Conservation (phyloP, 2,797 vertebrate genomes). For the Enteromius radiatus region DNA sequence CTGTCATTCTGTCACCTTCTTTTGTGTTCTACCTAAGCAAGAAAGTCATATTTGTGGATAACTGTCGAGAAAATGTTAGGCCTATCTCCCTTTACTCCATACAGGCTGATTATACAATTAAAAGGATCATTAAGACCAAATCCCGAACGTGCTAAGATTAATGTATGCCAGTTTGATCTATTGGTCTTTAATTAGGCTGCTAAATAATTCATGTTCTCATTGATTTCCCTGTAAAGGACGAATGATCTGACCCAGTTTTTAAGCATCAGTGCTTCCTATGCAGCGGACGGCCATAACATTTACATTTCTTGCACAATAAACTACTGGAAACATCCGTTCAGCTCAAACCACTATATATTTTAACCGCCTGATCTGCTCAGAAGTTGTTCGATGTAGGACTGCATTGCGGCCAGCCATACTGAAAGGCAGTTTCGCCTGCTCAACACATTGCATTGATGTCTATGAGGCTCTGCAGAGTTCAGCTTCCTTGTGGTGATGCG, state of each 20-base stretch:
- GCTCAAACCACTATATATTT: neutral
- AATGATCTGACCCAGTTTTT: conserved; percentile 56
- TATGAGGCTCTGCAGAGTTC: conserved; percentile 21
- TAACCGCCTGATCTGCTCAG: neutral
- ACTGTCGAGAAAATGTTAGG: neutral
- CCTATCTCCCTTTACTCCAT: neutral
- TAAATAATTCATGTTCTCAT: conserved; percentile 68
- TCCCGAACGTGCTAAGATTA: conserved; percentile 35
- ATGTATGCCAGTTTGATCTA: conserved; percentile 56
- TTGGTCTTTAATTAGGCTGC: conserved; percentile 60
- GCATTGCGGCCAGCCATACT: conserved; percentile 35
- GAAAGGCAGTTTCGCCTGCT: conserved; percentile 36
- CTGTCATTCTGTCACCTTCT: neutral
- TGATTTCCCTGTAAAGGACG: conserved; percentile 51
- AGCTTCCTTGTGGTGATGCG: conserved; percentile 25
- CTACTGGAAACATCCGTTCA: neutral
- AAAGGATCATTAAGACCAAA: conserved; percentile 10
- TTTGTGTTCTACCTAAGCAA: neutral
- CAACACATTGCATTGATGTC: conserved; percentile 27
- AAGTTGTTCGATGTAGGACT: neutral
- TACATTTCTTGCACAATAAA: neutral
- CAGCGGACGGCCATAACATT: neutral
- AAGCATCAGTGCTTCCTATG: neutral
- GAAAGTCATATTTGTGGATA: neutral
- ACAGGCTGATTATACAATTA: neutral